Conservation (phyloP, 2,113 vertebrate species). For the Anhinga rufa region DNA sequence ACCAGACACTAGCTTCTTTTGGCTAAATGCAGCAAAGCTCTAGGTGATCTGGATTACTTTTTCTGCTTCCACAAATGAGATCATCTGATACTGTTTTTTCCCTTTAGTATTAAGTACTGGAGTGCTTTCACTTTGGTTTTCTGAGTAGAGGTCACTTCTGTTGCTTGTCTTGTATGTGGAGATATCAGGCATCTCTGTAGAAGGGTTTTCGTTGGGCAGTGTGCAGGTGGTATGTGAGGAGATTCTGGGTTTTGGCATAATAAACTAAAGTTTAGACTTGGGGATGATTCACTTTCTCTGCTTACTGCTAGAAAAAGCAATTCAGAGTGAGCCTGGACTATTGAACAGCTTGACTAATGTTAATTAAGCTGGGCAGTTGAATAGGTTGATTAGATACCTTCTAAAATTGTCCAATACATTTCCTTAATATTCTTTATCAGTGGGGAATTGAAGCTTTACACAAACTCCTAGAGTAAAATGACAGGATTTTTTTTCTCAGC, state of each 20-base stretch:
- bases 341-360: neutral
- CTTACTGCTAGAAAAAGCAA: neutral
- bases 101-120: neutral
- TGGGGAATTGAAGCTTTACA: neutral
- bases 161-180: neutral
- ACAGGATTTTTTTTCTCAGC: neutral
- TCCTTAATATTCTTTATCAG: neutral
- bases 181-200: accelerated
- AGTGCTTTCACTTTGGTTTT: neutral
- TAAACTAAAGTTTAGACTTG: neutral
- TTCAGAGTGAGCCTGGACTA: neutral
- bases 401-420: neutral
- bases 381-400: neutral
- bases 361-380: neutral
- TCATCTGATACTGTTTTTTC: neutral
- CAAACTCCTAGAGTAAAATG: neutral
- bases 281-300: neutral
- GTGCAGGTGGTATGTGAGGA: neutral
- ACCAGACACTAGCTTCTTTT: neutral
- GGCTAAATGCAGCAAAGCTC: neutral
- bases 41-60: neutral
- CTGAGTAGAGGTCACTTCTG: neutral
- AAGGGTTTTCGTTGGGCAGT: neutral
- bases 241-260: neutral
- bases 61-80: neutral